Evolutionary conservation across 1,140 invertebrate species (phyloP).

Genomic region (Drosophila kikkawai): DNA sequence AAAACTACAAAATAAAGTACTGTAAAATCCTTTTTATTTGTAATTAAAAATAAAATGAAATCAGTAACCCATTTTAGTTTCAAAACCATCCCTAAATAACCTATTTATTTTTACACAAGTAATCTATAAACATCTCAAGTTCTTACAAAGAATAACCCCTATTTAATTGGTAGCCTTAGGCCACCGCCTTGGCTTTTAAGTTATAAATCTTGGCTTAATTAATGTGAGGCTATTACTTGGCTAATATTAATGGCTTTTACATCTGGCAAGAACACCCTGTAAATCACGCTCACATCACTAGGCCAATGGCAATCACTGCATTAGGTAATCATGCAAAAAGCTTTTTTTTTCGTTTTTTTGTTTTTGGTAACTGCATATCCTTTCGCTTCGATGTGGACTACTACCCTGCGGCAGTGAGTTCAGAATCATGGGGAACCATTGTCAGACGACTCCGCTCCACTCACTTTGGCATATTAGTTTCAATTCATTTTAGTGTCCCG

Average conservation of each 20-base stretch:
- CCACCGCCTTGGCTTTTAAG: not conserved
- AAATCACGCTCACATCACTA: slow-evolving; percentile 56
- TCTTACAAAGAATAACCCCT: not conserved
- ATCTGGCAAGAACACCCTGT: not conserved
- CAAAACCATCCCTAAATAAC: not conserved
- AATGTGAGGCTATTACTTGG: slow-evolving; percentile 3
- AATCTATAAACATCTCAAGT: not conserved
- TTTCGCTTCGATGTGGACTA: slow-evolving; percentile 54
- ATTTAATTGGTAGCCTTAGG: not conserved
- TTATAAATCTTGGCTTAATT: slow-evolving; percentile 30
- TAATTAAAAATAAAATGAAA: not conserved
- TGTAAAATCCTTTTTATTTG: not conserved
- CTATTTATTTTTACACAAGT: slow-evolving; percentile 1
- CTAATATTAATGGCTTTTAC: slow-evolving; percentile 23
- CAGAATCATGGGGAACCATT: slow-evolving; percentile 74
- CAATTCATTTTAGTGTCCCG: slow-evolving; percentile 82
- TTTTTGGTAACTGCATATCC: slow-evolving; percentile 65
- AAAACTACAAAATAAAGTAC: not conserved
- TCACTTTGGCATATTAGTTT: slow-evolving; percentile 84
- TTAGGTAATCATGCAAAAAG: slow-evolving; percentile 65
- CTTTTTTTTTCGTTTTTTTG: not conserved
- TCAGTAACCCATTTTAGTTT: not conserved
- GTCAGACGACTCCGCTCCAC: slow-evolving; percentile 65
- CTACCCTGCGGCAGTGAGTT: slow-evolving; percentile 51
- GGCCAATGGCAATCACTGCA: slow-evolving; percentile 40